Base-by-base conservation (phyloP, 2,888 invertebrate species). In the Belgica antarctica region DNA sequence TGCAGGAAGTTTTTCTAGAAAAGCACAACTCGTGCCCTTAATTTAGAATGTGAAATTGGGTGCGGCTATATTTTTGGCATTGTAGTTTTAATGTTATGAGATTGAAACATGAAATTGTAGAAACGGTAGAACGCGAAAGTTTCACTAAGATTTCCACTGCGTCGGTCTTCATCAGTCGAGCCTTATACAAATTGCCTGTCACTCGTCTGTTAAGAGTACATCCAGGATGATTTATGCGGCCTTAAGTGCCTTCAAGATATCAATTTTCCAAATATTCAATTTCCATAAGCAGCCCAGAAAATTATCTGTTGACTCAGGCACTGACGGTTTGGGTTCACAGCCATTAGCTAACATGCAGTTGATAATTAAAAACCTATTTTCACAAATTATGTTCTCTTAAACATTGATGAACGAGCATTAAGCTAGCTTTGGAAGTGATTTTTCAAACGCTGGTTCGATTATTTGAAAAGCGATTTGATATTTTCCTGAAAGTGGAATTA, bases 171-270 rank as follows among this genome's bases (percentile, higher is more conserved):
- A 31, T 31, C 34, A 31, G 34, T 31, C 22, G 28, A 24, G 17
- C n/a, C 27, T 17, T 4, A 61, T 61, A 61, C 19, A 46, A 66
- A 66, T 66, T 66, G 65, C 65, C 47, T 66, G 65, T 66, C 65
- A 66, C 28, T 47, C 52, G 19, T 28, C n/a, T 19, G 57, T 57
- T 27, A 15, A 15, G 28, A 27, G 22, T 36, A 63, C 34, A 41
- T 52, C 52, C 22, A 19, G 22, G 2, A 52, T 52, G 52, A 52
- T 52, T 52, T 52, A 52, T 52, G 52, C 41, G 10, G 8, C n/a
- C n/a, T n/a, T n/a, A 41, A 41, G n/a, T 41, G 4, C 41, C 41
- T n/a, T 3, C 5, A 41, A 41, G 41, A 41, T 41, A 41, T 41
- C 41, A 15, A 4, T 10, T 41, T 41, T 10, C 5, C 5, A 41